Base-by-base conservation (phyloP, 2,888 invertebrate species). In the Metellina segmentata region DNA sequence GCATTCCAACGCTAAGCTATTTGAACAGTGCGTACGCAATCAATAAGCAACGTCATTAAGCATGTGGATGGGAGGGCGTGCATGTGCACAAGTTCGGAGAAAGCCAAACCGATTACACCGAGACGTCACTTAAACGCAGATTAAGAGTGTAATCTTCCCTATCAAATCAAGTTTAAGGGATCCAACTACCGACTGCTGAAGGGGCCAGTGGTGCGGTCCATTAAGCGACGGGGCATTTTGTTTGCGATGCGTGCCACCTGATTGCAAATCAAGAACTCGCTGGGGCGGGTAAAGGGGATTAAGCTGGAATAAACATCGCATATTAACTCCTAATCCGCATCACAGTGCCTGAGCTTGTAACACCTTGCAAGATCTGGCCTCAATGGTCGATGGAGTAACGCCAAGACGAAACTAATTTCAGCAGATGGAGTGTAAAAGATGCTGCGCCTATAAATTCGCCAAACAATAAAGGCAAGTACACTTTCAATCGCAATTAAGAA, bases 111-210 rank as follows among this genome's bases (percentile, higher is more conserved):
- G 87, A 87, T 87, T 87, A 79, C 87, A 87, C 52, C 52, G 49
- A 34, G 34, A 69, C 88, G 70, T 88, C 81, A 81, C 72, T 88
- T 88, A 88, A 81, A 81, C 74, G 88, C 74, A 81, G 79, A 81
- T 81, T 81, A 81, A 71, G 74, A 34, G 75, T 52, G 49, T 79
- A 81, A 85, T 85, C 61, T 77, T 49, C 74, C 51, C 78, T 81
- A 87, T 87, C 81, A 86, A 86, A 71, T 77, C 20, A 70, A 53
- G 78, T 78, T 86, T 78, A 86, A 77, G 75, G 69, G 70, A 78
- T 77, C 70, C 51, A 78, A 70, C 48, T 51, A 34, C 34, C 20
- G 19, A 72, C 13, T 51, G 69, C 70, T 51, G 7, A 51, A 7
- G 70, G n/a, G 6, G 49, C 77, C 8, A 19, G 69, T 49, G 82